Percentiles rank a stretch among this genome's conserved stretches.
phyloP scores from a whole-genome alignment of 2,113 vertebrate species.

The Cranoglanis bouderius region DNA sequence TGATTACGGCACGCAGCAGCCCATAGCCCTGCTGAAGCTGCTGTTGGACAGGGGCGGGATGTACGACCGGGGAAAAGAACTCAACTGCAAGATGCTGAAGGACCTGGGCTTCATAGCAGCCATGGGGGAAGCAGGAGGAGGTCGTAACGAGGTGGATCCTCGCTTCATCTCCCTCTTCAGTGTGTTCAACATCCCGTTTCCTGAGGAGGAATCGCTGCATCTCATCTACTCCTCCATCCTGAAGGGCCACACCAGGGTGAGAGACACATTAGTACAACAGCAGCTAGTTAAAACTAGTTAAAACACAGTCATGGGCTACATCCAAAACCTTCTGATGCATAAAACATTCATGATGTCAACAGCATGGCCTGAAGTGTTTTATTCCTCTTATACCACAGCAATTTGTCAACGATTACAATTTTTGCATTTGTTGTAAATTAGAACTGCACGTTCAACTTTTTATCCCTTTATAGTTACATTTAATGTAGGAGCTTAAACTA shows the following conservation, averaged over 20 bases:
- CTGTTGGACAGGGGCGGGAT: slow-evolving; percentile 87
- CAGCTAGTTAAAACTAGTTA: neutral
- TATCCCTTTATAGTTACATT: neutral
- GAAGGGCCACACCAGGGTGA: slow-evolving; percentile 87
- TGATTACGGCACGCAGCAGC: slow-evolving; percentile 93
- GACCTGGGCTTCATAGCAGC: slow-evolving; percentile 91
- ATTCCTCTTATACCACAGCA: neutral
- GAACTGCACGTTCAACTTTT: neutral
- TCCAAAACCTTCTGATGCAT: neutral
- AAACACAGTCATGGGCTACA: neutral
- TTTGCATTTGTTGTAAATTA: neutral
- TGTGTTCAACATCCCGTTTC: slow-evolving; percentile 89
- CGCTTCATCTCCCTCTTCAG: slow-evolving; percentile 90
- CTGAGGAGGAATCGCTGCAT: slow-evolving; percentile 81
- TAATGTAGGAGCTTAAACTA: neutral
- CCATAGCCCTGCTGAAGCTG: slow-evolving; percentile 90
- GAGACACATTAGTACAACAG: neutral
- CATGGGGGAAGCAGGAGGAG: slow-evolving; percentile 95
- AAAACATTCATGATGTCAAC: neutral
- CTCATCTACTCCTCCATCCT: slow-evolving; percentile 91
- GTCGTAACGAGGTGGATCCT: slow-evolving; percentile 91
- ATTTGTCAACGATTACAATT: neutral
- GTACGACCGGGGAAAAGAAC: slow-evolving; percentile 89
- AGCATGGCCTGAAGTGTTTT: neutral
- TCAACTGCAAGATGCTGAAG: slow-evolving; percentile 86